A percentile compares a stretch with the other conserved stretches of the same genome.
These are phyloP conservation scores for Alces alces DNA, from an alignment of 2,113 vertebrate genomes.

Conservation along the genomic window DNA sequence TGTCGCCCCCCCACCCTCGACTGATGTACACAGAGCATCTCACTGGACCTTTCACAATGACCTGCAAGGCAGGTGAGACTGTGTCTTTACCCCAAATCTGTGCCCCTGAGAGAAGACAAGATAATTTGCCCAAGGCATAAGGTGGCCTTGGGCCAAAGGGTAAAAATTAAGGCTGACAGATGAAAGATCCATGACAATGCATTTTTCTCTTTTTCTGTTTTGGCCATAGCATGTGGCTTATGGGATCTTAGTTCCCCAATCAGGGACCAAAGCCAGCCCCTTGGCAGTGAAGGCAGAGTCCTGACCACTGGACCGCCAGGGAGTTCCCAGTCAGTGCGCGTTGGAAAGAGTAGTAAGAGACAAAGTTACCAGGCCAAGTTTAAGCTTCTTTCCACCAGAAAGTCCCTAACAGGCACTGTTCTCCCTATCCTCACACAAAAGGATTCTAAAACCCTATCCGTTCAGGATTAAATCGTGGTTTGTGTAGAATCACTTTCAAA, in stretches of 20 bases:
- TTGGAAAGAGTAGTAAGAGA: background rate
- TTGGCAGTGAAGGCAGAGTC: background rate
- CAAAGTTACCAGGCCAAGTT: background rate
- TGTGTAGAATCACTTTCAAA: background rate
- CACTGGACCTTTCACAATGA: background rate
- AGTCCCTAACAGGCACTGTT: background rate
- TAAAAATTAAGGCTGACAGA: background rate
- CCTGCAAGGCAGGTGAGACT: background rate
- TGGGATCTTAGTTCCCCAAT: background rate
- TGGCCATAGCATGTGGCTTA: background rate
- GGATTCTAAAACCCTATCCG: background rate
- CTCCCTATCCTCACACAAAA: background rate
- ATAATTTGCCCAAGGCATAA: background rate
- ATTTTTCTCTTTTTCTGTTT: background rate
- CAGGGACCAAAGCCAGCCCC: background rate
- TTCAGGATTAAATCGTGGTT: background rate
- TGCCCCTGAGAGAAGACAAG: background rate
- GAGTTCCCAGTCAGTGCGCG: background rate
- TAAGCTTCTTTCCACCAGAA: background rate
- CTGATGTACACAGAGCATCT: rapidly evolving
- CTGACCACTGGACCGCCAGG: background rate
- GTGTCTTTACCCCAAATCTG: rapidly evolving
- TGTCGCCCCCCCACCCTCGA: rapidly evolving
- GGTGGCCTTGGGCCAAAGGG: background rate
- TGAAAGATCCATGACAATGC: background rate